These are phyloP conservation scores for Scomber japonicus DNA, from an alignment of 2,113 vertebrate genomes.

Conservation along the genomic window DNA sequence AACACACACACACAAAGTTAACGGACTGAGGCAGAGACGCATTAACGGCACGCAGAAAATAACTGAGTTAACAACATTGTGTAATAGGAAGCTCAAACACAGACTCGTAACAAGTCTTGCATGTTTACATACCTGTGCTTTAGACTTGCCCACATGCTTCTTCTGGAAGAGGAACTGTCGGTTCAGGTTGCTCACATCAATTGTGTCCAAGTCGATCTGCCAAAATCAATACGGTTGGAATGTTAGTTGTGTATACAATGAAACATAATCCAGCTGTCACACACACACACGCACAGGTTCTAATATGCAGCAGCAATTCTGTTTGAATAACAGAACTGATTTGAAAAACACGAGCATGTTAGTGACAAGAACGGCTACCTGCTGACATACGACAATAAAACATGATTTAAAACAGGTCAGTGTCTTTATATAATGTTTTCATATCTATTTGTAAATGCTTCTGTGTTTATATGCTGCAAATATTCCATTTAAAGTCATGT, in stretches of 20 bases:
- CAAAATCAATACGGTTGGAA: not conserved
- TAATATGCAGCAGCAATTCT: no score
- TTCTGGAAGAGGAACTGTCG: constrained; percentile 99
- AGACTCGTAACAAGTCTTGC: not conserved
- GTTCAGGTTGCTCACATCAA: constrained; percentile 99
- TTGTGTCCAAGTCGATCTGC: constrained; percentile 98
- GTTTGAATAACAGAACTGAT: not conserved
- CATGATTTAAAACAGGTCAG: no score
- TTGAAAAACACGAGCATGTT: no score
- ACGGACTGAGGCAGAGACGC: not conserved
- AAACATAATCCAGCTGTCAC: no score
- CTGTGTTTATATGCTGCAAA: no score
- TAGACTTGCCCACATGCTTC: constrained; percentile 98
- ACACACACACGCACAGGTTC: no score
- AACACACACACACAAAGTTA: constrained; percentile 4
- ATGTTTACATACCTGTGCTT: constrained; percentile 90
- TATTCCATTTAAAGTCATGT: no score
- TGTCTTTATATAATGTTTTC: no score
- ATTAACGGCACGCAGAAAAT: not conserved
- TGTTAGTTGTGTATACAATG: not conserved
- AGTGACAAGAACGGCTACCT: not conserved
- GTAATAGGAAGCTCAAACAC: not conserved
- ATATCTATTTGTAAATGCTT: no score
- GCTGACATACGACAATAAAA: not conserved
- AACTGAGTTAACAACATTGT: not conserved